These are phyloP conservation scores for Masnerella sp. DNA, from an alignment of 2,888 invertebrate species.

Conservation along the genomic window DNA sequence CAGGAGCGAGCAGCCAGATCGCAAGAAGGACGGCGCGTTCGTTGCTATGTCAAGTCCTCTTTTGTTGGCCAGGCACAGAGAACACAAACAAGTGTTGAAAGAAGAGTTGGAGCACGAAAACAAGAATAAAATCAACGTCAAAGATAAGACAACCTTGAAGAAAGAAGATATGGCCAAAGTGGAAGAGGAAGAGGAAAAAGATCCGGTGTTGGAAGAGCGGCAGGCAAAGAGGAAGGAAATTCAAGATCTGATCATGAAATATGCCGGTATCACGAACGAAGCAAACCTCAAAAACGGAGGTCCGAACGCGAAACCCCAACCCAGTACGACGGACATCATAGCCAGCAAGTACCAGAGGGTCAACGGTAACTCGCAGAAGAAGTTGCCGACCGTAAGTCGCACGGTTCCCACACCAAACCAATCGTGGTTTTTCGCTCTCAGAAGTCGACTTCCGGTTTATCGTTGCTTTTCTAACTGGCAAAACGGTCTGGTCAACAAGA, in stretches of 20 bases:
- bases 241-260: slow-evolving; percentile 89
- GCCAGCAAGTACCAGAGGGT: slow-evolving; percentile 75
- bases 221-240: slow-evolving; percentile 91
- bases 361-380: slow-evolving; percentile 55
- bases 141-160: no score
- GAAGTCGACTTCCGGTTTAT: no score
- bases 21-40: slow-evolving; percentile 76
- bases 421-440: no score
- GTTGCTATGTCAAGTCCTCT: slow-evolving; percentile 57
- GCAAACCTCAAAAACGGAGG: slow-evolving; percentile 63
- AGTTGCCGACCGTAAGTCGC: slow-evolving; percentile 67
- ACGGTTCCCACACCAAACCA: neutral
- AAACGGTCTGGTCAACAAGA: no score
- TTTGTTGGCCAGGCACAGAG: no score
- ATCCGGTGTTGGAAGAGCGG: slow-evolving; percentile 83
- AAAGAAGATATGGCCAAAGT: slow-evolving; percentile 72
- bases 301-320: slow-evolving; percentile 22
- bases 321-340: slow-evolving; percentile 71
- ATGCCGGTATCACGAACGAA: slow-evolving; percentile 86
- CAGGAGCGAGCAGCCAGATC: slow-evolving; percentile 82
- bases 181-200: slow-evolving; percentile 78
- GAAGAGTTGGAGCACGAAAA: neutral
- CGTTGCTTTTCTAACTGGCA: no score
- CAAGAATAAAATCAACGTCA: no score
- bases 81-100: neutral